Evolutionary conservation across 2,797 vertebrate species (phyloP).

Genomic region (Astyanax mexicanus): DNA sequence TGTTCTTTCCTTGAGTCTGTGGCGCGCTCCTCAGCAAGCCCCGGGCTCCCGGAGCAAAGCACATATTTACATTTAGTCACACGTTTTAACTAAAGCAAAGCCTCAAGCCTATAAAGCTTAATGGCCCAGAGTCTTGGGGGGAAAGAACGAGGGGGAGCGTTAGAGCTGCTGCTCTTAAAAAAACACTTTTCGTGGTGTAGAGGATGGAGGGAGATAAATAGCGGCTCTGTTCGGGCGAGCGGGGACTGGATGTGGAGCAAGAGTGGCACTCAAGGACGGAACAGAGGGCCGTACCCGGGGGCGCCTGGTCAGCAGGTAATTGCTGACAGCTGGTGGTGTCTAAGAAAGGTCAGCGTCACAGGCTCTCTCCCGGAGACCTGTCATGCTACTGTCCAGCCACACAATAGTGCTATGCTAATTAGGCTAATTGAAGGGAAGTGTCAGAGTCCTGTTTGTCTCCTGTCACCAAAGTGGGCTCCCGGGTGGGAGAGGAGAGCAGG

Average conservation of each 20-base stretch:
- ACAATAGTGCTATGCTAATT: constrained; percentile 84
- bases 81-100: constrained; percentile 68
- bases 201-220: constrained; percentile 4
- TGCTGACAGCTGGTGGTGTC: constrained; percentile 86
- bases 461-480: constrained; percentile 71
- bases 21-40: constrained; percentile 51
- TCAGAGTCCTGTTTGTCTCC: constrained; percentile 83
- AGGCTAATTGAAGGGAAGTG: constrained; percentile 82
- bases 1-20: constrained; percentile 54
- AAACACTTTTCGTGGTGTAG: neutral
- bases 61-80: constrained; percentile 68
- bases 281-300: constrained; percentile 61
- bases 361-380: constrained; percentile 75
- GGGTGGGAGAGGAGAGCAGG: constrained; percentile 51
- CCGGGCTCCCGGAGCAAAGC: constrained; percentile 52
- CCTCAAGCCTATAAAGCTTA: constrained; percentile 63
- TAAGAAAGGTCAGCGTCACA: constrained; percentile 82
- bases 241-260: constrained; percentile 9
- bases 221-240: constrained; percentile 5
- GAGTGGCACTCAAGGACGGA: constrained; percentile 68
- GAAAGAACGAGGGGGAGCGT: neutral
- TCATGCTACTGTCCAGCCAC: constrained; percentile 80
- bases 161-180: neutral
- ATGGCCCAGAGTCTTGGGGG: constrained; percentile 55
- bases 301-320: constrained; percentile 74